Conservation (phyloP, 2,113 vertebrate genomes). For the Turdus rufiventris region DNA sequence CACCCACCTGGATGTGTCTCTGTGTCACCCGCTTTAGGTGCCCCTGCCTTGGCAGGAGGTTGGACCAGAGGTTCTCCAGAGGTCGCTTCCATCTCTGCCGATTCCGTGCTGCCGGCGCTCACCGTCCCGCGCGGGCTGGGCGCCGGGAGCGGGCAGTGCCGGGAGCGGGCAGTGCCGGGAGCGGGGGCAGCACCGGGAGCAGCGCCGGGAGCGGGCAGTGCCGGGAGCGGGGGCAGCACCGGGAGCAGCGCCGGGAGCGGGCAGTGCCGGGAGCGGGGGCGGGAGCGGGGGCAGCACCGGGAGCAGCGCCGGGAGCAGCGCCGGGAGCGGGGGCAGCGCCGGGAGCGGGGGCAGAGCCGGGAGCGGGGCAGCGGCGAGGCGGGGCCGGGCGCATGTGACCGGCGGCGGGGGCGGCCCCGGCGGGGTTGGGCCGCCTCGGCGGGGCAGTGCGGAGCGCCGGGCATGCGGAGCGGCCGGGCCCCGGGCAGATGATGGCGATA, state of each 20-base stretch:
- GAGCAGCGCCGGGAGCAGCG: too few relatives aligned
- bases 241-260: too few relatives aligned
- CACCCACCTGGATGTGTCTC: neutral
- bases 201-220: too few relatives aligned
- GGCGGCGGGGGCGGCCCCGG: neutral
- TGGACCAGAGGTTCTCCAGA: neutral
- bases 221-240: neutral
- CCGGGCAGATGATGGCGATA: constrained; percentile 80
- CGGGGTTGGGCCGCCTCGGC: neutral
- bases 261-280: neutral
- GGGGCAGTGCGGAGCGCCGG: neutral
- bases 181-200: too few relatives aligned
- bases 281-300: too few relatives aligned
- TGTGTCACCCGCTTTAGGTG: neutral
- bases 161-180: too few relatives aligned
- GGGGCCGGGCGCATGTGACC: neutral
- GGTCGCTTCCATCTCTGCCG: neutral
- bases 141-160: too few relatives aligned
- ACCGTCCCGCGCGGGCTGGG: too few relatives aligned
- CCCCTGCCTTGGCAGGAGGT: neutral
- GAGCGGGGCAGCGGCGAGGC: neutral
- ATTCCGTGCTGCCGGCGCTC: too few relatives aligned
- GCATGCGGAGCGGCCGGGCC: constrained; percentile 43
- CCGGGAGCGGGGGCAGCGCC: neutral
- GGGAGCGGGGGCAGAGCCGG: too few relatives aligned